phyloP scores from a whole-genome alignment of 53 echinoderm and acorn worm genomes.

The Glandiceps talaboti region DNA sequence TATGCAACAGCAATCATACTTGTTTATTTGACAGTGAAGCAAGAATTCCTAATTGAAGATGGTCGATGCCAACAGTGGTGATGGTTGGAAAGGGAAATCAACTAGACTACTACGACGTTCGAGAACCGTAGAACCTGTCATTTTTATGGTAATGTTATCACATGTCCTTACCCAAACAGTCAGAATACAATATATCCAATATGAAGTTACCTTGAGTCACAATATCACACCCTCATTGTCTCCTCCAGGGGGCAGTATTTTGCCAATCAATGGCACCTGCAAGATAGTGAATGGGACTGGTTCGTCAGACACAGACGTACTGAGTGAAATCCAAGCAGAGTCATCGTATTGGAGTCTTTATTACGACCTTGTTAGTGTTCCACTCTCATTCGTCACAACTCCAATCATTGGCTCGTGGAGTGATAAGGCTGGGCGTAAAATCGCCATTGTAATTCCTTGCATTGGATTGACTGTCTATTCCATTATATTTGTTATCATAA shows the following conservation, averaged over 20 bases:
- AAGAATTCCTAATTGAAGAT: no score
- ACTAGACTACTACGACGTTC: constrained; percentile 16
- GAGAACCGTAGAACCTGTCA: constrained; percentile 77
- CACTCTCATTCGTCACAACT: constrained; percentile 36
- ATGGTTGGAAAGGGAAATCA: no score
- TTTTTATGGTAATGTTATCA: constrained; percentile 36
- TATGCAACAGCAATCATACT: no score
- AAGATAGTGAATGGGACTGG: not conserved
- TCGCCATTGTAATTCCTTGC: constrained; percentile 37
- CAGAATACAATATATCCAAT: constrained; percentile 51
- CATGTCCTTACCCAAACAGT: constrained; percentile 38
- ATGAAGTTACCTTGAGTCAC: constrained; percentile 18
- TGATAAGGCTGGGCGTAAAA: constrained; percentile 53
- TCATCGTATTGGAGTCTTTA: constrained; percentile 42
- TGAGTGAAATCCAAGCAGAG: constrained; percentile 17
- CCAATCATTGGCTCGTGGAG: constrained; percentile 52
- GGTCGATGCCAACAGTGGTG: no score
- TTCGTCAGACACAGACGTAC: not conserved
- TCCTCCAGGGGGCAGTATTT: not conserved
- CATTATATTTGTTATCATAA: constrained; percentile 33
- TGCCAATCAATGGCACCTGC: constrained; percentile 1
- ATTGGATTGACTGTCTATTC: constrained; percentile 33
- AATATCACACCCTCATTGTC: constrained; percentile 7
- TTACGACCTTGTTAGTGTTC: constrained; percentile 16
- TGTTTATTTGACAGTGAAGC: no score